phyloP scores from a whole-genome alignment of 2,888 invertebrate genomes.

The Diaperis boleti region DNA sequence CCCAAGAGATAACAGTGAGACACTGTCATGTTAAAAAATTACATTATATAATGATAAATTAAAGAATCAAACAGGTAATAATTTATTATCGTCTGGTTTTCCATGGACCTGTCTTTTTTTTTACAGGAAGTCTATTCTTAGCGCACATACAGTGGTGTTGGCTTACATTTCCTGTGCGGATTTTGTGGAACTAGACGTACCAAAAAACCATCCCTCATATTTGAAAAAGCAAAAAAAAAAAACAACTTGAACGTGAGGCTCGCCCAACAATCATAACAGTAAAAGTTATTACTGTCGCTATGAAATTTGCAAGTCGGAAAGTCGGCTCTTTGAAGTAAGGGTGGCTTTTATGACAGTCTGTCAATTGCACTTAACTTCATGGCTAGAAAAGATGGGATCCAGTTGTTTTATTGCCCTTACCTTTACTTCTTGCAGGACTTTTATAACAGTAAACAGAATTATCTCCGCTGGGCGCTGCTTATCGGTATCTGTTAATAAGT shows the following conservation, averaged over 20 bases:
- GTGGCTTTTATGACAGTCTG: constrained; percentile 31
- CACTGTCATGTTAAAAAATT: no score
- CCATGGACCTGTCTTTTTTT: constrained; percentile 15
- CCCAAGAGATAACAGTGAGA: no score
- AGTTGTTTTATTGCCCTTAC: constrained; percentile 29
- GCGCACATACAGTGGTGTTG: constrained; percentile 49
- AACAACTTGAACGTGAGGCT: background rate
- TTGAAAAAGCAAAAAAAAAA: no score
- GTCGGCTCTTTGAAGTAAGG: constrained; percentile 32
- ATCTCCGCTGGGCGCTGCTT: constrained; percentile 11
- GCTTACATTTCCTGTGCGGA: constrained; percentile 50
- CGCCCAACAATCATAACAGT: constrained; percentile 14
- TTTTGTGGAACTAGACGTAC: constrained; percentile 6
- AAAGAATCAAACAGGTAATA: background rate
- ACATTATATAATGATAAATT: background rate
- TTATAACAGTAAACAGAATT: constrained; percentile 22
- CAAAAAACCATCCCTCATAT: background rate
- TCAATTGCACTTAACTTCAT: constrained; percentile 21
- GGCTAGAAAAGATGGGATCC: constrained; percentile 26
- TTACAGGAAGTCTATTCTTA: constrained; percentile 50
- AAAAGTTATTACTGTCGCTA: constrained; percentile 25
- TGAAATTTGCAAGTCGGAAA: constrained; percentile 33
- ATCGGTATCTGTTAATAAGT: constrained; percentile 13
- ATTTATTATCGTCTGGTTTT: no score
- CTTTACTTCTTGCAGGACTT: constrained; percentile 10